Evolutionary conservation across 2,113 vertebrate species (phyloP), one percentile per base, ranked within the genome.

Genomic region (Serinus canaria): DNA sequence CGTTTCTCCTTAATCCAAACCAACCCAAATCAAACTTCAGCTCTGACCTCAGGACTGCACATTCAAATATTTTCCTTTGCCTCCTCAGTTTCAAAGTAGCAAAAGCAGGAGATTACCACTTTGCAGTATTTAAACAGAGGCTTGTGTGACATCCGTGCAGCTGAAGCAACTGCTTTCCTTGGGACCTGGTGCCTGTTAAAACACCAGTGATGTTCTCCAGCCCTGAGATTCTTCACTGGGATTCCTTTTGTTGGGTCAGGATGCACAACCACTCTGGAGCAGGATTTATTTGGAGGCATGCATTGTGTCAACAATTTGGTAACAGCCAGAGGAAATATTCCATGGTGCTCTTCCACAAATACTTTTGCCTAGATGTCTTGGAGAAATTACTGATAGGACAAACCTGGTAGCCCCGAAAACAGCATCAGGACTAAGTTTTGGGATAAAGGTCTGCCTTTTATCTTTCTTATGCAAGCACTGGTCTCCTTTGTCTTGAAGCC

Each of bases 31-130:
- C 97, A 97, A 96, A 95, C 96, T 92, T 78, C n/a, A 94, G 97
- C 96, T 98, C 88, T 97, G 97, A 98, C 98, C 97, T 97, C 97
- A 98, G 97, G 94, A 97, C 95, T 96, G 63, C 94, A 95, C 96
- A 95, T 96, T 97, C 96, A 97, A 95, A 97, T 90, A 93, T 88
- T 95, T 96, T 95, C 96, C 95, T 95, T 63, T 73, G 96, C 95
- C 95, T 94, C 92, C 91, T 92, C 91, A 93, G 93, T 93, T 91
- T 97, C 94, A 80, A 89, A 98, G 94, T 92, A 96, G 66, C 79
- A 58, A 85, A 95, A 89, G 94, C 94, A 95, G 96, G 96, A 97
- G 97, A 95, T 89, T 88, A 91, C 96, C 75, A 60, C 53, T 73
- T 92, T 47, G 75, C 84, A 92, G 53, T 81, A 24, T 66, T 90